Evolutionary conservation across 2,113 vertebrate species (phyloP).

Genomic region (Channa argus): DNA sequence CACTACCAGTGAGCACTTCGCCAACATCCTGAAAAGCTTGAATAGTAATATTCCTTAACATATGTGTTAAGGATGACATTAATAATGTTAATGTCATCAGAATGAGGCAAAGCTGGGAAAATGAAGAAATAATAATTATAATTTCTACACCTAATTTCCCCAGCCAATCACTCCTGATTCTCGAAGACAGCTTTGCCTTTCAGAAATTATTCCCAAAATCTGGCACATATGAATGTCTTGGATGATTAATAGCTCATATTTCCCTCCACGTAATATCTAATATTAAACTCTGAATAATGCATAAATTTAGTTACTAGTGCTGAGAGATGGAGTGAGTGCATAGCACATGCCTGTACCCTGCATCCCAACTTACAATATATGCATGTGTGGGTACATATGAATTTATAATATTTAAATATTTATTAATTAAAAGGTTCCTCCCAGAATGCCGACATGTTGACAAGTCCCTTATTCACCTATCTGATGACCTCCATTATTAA

Average conservation of each 20-base stretch:
- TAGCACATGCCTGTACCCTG: neutral
- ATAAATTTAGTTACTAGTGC: conserved; percentile 65
- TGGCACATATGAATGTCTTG: conserved; percentile 68
- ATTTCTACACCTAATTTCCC: conserved; percentile 75
- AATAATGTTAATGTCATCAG: conserved; percentile 69
- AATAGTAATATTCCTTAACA: conserved; percentile 59
- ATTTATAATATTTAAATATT: no score
- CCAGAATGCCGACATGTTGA: no score
- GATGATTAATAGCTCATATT: conserved; percentile 83
- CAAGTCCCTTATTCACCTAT: no score
- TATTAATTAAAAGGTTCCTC: no score
- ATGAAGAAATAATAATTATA: conserved; percentile 72
- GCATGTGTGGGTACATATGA: no score
- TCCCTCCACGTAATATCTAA: conserved; percentile 73
- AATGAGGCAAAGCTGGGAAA: conserved; percentile 62
- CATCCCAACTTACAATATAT: conserved; percentile 1
- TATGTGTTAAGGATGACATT: conserved; percentile 28
- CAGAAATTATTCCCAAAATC: conserved; percentile 71
- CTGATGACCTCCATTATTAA: no score
- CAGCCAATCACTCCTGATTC: conserved; percentile 66
- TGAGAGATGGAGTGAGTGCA: conserved; percentile 23
- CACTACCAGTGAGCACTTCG: conserved; percentile 41
- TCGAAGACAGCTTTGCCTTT: conserved; percentile 57
- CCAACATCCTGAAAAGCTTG: conserved; percentile 37
- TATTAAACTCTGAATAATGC: conserved; percentile 82